These are phyloP conservation scores for Leucoma salicis DNA, from an alignment of 2,888 invertebrate species.

Conservation along the genomic window DNA sequence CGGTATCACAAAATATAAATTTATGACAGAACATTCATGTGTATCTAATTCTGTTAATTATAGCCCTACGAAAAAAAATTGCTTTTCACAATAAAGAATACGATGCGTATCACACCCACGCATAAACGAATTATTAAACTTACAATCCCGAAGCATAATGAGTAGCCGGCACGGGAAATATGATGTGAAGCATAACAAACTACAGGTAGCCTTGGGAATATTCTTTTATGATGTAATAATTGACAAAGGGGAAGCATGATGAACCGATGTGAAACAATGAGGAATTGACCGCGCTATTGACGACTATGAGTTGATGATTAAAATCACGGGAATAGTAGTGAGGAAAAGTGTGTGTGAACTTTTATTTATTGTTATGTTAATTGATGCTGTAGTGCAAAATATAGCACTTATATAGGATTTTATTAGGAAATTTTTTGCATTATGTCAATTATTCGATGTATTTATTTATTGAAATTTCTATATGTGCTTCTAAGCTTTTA, in stretches of 20 bases:
- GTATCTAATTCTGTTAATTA: constrained; percentile 25
- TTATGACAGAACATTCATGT: background rate
- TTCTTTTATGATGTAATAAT: constrained; percentile 62
- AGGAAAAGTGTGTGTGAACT: background rate
- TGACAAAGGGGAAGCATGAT: constrained; percentile 52
- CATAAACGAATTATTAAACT: constrained; percentile 48
- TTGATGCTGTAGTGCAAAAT: too few species aligned
- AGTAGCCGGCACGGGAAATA: constrained; percentile 46
- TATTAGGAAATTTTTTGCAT: too few species aligned
- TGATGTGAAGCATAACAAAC: constrained; percentile 56
- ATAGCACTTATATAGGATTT: too few species aligned
- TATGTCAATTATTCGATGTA: too few species aligned
- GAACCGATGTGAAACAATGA: constrained; percentile 56
- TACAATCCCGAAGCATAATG: constrained; percentile 49
- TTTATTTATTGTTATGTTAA: too few species aligned
- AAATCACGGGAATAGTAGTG: constrained; percentile 20
- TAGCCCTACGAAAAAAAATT: constrained; percentile 10
- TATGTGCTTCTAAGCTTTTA: too few species aligned
- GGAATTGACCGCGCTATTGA: constrained; percentile 49
- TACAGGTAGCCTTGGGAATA: constrained; percentile 62
- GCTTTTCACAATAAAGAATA: constrained; percentile 42
- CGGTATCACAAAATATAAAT: too few species aligned
- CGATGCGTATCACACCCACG: constrained; percentile 44
- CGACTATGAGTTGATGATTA: constrained; percentile 27
- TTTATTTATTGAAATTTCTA: too few species aligned